A percentile compares a stretch with the other conserved stretches of the same genome.
Conservation (phyloP, 2,113 vertebrate genomes). For the Oryzias celebensis region DNA sequence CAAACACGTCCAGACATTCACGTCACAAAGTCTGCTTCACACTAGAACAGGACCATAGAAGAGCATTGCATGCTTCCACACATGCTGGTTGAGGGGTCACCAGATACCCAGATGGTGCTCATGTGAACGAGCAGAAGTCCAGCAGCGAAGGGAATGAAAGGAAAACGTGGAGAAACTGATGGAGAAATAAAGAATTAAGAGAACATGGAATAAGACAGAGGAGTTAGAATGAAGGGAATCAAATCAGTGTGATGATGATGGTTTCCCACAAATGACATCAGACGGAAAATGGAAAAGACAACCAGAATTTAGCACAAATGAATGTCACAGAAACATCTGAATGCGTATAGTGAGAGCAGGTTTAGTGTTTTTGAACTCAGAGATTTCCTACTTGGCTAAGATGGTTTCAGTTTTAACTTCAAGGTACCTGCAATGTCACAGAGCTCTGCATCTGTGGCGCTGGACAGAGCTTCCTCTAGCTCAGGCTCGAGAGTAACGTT, state of each 20-base stretch:
- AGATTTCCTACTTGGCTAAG: too few species aligned
- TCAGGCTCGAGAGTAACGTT: constrained; percentile 94
- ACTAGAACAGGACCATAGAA: constrained; percentile 5
- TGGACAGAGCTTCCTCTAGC: constrained; percentile 93
- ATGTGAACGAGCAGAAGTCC: constrained; percentile 50
- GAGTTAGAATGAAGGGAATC: constrained; percentile 35
- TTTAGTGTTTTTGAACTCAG: background rate
- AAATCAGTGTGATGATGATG: constrained; percentile 1
- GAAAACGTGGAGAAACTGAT: constrained; percentile 40
- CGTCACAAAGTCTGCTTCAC: background rate
- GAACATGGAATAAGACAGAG: constrained; percentile 40
- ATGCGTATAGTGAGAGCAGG: background rate
- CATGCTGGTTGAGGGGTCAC: constrained; percentile 30
- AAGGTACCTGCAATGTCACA: constrained; percentile 94
- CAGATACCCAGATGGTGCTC: constrained; percentile 55
- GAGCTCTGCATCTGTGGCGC: constrained; percentile 92
- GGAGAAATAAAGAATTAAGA: constrained; percentile 45
- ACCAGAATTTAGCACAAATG: background rate
- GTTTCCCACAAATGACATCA: constrained; percentile 20
- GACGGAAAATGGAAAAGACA: background rate
- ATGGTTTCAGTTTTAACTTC: background rate
- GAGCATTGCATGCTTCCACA: constrained; percentile 19
- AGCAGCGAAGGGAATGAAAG: constrained; percentile 32
- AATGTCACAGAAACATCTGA: background rate
- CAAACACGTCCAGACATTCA: too few species aligned